Base-by-base conservation (phyloP, 2,797 vertebrate species). In the Acipenser oxyrinchus region DNA sequence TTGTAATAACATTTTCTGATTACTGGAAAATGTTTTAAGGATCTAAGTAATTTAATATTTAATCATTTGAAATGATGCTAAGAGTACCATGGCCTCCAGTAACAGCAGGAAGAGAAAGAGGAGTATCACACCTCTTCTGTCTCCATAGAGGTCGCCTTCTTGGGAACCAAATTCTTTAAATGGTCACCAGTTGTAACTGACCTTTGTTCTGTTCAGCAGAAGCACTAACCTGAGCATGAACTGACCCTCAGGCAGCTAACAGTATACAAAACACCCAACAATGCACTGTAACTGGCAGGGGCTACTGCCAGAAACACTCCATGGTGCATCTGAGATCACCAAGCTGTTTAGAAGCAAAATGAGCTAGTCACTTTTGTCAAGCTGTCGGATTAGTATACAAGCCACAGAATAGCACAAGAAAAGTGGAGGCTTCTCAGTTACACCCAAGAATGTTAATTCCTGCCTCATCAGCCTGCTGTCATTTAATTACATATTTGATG, bases 381-480 rank as follows among this genome's bases (percentile, higher is more conserved):
- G 62, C 66, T 55, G 50, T 68, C 66, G 48, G 70, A 64, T 61
- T 62, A 68, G 55, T 51, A 65, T 49, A 65, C 15, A 13, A 49
- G 48, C 11, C 51, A 9, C 51, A 55, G 66, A 62, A 61, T 64
- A 64, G 66, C 61, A 59, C 6, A 52, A 68, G 62, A 18, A 65
- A 71, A 71, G 67, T 61, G 66, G 58, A 49, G 6, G 53, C 58
- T 55, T 71, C 65, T 71, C 66, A 48, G 58, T 71, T 71, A 65
- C 70, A 65, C 13, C 12, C 48, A 61, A 58, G 62, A 71, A 71
- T 71, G 57, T 71, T 65, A 61, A 57, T 68, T 68, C 66, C 63
- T 61, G 50, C 51, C 71, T 71, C 77, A 71, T 73, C 76, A 78
- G 65, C 62, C 64, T 69, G 70, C 67, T 84, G 81, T 72, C 79